Base-by-base conservation (phyloP, 2,113 vertebrate species). In the Ailurus styani region DNA sequence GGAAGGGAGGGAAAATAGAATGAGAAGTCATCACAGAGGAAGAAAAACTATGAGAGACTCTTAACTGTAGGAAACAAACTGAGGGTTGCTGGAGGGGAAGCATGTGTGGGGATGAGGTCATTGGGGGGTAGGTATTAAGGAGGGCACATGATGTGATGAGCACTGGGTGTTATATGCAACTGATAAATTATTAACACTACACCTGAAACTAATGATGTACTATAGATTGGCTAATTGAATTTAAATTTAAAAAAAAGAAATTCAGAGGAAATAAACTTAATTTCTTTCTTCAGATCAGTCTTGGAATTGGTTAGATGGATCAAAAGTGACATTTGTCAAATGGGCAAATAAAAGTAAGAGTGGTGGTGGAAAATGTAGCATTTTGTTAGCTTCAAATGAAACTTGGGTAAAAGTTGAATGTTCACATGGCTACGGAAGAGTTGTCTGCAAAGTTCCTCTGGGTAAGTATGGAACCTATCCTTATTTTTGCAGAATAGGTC, bases 381-480 rank as follows among this genome's bases (percentile, higher is more conserved):
- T 99, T 97, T 98, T 99, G 97, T 96, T 99, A 75, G 98, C 99
- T 20, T 98, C 97, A 87, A 98, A 97, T 77, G 99, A 99, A 95
- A 96, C 31, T 3, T 99, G 99, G 99, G 99, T 95, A 52, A 97
- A 97, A 88, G 99, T 98, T 64, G 98, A 98, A 97, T 99, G 99
- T 97, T 83, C 93, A 1, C 73, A 4, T 1, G 99, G 98, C 87
- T 95, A 87, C 84, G 99, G 99, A 91, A 99, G 99, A 89, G 98
- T 99, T n/a, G 98, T 99, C 97, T 99, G 99, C 98, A 99, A 99
- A 99, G 98, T 98, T 29, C 98, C 98, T 95, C 96, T 99, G 94
- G 97, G 99, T 99, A 98, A 29, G 99, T 99, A 95, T 73, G 37
- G 84, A 23, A 25, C 66, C 9, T 97, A 5, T 79, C 92, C 64